These are phyloP conservation scores for Lophotis ruficrista DNA, from an alignment of 2,113 vertebrate species.

Conservation along the genomic window DNA sequence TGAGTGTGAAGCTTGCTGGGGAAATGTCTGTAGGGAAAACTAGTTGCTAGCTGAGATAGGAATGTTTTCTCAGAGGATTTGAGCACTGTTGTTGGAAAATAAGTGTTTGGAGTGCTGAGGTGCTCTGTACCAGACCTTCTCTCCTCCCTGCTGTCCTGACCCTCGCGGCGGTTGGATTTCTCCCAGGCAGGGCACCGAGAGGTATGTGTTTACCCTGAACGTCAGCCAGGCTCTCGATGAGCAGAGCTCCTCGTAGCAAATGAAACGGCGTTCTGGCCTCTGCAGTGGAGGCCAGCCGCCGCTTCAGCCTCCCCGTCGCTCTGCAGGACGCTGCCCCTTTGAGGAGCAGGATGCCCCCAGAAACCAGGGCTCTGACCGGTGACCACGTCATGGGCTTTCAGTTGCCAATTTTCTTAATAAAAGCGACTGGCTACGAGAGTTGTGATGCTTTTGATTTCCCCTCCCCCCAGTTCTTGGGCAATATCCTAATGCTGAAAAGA, in stretches of 20 bases:
- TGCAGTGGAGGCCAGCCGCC: not conserved
- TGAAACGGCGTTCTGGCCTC: not conserved
- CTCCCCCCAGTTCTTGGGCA: not conserved
- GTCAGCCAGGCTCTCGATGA: not conserved
- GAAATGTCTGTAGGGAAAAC: not conserved
- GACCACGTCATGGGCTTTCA: not conserved
- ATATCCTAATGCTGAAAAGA: not conserved
- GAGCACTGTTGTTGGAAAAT: not conserved
- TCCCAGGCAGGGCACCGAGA: not conserved
- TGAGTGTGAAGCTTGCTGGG: not conserved
- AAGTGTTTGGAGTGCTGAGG: not conserved
- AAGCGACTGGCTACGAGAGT: fast-evolving
- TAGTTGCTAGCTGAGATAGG: not conserved
- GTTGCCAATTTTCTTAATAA: not conserved
- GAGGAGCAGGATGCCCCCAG: not conserved
- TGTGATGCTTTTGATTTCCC: not conserved
- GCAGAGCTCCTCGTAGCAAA: not conserved
- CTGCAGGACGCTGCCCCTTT: not conserved
- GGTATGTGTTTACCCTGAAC: not conserved
- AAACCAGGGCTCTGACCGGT: not conserved
- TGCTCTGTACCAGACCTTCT: not conserved
- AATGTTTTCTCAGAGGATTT: not conserved
- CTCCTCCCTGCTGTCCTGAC: fast-evolving
- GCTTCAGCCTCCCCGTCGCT: not conserved
- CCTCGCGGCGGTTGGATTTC: not conserved